Evolutionary conservation across 2,113 vertebrate species (phyloP).

Genomic region (Cariama cristata): DNA sequence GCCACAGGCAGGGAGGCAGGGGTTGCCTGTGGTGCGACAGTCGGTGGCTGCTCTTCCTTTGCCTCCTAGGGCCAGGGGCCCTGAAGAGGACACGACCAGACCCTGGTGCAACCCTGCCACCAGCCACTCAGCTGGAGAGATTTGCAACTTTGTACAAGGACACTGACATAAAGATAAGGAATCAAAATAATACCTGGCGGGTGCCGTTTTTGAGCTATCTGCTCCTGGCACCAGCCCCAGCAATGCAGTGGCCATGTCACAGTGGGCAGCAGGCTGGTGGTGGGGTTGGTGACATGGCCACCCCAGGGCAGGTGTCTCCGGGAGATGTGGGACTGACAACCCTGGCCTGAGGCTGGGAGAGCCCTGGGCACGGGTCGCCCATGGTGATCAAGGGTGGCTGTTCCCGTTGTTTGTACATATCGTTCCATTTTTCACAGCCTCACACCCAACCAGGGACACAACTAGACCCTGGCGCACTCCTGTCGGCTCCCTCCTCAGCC

Average conservation of each 20-base stretch:
- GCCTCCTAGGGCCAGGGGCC: no score
- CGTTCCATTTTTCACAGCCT: not conserved
- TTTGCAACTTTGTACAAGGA: not conserved
- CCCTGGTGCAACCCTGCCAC: not conserved
- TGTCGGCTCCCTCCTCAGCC: not conserved
- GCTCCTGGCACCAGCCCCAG: not conserved
- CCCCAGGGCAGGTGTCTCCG: not conserved
- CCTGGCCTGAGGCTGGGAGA: not conserved
- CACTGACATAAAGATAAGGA: no score
- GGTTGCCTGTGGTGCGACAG: no score
- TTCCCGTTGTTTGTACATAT: not conserved
- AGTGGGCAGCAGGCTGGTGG: not conserved
- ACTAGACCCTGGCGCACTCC: not conserved
- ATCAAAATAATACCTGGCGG: not conserved
- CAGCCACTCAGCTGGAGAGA: not conserved
- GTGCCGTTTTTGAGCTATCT: not conserved
- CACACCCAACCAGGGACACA: not conserved
- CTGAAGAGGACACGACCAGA: not conserved
- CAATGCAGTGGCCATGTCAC: not conserved
- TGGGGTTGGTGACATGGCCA: not conserved
- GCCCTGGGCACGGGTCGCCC: not conserved
- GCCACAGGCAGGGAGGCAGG: not conserved
- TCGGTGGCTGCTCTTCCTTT: not conserved
- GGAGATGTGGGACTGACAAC: not conserved
- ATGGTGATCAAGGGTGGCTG: not conserved